Conservation (phyloP, 1,140 invertebrate species). For the Aethina tumida region DNA sequence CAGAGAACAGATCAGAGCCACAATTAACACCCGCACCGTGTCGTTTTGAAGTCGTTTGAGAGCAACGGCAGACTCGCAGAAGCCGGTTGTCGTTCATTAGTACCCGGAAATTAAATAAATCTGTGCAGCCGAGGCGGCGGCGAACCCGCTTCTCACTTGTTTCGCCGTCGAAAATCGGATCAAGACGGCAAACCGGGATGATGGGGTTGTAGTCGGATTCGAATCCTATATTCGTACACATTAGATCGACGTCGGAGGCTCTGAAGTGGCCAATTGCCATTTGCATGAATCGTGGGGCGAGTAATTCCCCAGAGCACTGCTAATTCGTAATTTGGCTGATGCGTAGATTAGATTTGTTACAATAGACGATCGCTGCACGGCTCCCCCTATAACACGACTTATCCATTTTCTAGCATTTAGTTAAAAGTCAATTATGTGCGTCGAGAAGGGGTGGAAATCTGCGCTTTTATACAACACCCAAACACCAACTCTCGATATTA, state of each 20-base stretch:
- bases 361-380: slow-evolving; percentile 7
- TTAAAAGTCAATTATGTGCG: slow-evolving; percentile 33
- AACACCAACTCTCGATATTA: slow-evolving; percentile 15
- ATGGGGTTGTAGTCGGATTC: slow-evolving; percentile 14
- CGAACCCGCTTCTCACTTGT: slow-evolving; percentile 19
- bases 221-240: slow-evolving; percentile 25
- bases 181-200: slow-evolving; percentile 21
- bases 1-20: slow-evolving; percentile 9
- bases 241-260: too few relatives aligned
- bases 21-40: slow-evolving; percentile 19
- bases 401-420: slow-evolving; percentile 35
- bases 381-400: slow-evolving; percentile 29
- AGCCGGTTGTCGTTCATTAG: slow-evolving; percentile 23
- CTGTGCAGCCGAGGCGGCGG: slow-evolving; percentile 18
- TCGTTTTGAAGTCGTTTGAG: not conserved
- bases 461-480: not conserved
- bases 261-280: slow-evolving; percentile 30
- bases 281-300: slow-evolving; percentile 27
- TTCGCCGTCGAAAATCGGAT: slow-evolving; percentile 23
- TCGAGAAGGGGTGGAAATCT: slow-evolving; percentile 20
- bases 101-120: slow-evolving; percentile 29
- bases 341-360: slow-evolving; percentile 32
- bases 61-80: slow-evolving; percentile 2
- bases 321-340: slow-evolving; percentile 34
- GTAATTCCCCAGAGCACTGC: slow-evolving; percentile 24